Evolutionary conservation across 2,797 vertebrate species (phyloP).

Genomic region (Lepilemur ruficaudatus): DNA sequence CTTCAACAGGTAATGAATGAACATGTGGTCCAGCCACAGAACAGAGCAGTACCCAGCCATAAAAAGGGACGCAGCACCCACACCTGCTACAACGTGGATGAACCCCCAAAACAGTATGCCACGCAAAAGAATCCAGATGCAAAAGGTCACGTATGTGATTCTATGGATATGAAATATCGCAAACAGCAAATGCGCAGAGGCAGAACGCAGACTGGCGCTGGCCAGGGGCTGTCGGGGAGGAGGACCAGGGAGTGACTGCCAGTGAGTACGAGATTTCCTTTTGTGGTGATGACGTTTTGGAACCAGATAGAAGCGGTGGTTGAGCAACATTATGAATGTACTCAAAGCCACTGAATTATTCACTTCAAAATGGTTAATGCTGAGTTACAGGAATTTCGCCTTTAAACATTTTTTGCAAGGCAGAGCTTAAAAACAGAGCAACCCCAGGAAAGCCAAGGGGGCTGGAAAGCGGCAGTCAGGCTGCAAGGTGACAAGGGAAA

Average conservation of each 20-base stretch:
- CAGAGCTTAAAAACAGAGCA: not conserved
- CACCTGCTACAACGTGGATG: fast-evolving
- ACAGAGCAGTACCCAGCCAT: not conserved
- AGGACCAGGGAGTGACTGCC: not conserved
- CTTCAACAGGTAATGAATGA: not conserved
- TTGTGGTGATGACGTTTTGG: not conserved
- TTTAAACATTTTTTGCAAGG: not conserved
- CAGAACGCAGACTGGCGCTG: not conserved
- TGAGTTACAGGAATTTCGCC: not conserved
- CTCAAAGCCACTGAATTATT: not conserved
- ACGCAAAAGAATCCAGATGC: not conserved
- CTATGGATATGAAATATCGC: not conserved
- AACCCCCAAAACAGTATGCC: not conserved
- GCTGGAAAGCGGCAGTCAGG: not conserved
- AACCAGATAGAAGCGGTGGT: not conserved
- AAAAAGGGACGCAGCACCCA: not conserved
- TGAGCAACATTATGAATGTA: not conserved
- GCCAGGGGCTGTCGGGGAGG: not conserved
- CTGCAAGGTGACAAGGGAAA: not conserved
- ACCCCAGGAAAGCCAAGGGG: not conserved
- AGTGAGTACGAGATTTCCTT: not conserved
- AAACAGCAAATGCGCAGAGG: not conserved
- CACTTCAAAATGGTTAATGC: not conserved
- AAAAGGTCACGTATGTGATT: not conserved
- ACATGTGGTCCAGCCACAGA: not conserved